These are phyloP conservation scores for Urocolius indicus DNA, from an alignment of 2,113 vertebrate genomes.

Conservation along the genomic window DNA sequence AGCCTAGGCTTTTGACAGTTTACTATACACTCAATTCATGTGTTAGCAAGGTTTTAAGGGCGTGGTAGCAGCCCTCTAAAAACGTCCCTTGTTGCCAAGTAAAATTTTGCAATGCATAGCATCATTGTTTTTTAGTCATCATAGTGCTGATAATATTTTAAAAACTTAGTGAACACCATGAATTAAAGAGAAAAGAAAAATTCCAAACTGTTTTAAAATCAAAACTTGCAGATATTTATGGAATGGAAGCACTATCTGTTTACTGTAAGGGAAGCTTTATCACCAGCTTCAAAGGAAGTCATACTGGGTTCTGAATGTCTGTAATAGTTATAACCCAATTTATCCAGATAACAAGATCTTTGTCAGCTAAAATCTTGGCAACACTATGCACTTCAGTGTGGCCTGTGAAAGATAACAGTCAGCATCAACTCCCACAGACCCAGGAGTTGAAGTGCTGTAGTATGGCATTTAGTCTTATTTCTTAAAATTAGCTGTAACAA, in stretches of 20 bases:
- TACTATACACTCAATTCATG: neutral
- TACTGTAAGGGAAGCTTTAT: neutral
- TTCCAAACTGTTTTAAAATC: neutral
- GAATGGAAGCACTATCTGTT: neutral
- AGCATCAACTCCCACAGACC: neutral
- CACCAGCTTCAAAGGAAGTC: neutral
- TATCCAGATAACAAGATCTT: constrained; percentile 23
- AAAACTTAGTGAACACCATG: neutral
- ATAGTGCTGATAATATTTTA: neutral
- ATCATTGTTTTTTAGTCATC: neutral
- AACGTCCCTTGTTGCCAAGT: neutral
- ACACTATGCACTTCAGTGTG: neutral
- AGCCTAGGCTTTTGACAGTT: neutral
- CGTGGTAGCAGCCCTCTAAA: neutral
- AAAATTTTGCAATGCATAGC: neutral
- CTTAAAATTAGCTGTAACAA: constrained; percentile 10
- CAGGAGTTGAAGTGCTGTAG: neutral
- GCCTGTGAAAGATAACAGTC: neutral
- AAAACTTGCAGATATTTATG: neutral
- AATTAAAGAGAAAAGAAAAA: neutral
- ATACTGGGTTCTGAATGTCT: neutral
- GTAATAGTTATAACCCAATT: constrained; percentile 12
- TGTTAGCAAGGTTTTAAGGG: neutral
- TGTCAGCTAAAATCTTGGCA: constrained; percentile 21
- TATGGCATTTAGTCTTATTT: neutral